Conservation (phyloP, 1,140 invertebrate species). For the Drosophila watanabei region DNA sequence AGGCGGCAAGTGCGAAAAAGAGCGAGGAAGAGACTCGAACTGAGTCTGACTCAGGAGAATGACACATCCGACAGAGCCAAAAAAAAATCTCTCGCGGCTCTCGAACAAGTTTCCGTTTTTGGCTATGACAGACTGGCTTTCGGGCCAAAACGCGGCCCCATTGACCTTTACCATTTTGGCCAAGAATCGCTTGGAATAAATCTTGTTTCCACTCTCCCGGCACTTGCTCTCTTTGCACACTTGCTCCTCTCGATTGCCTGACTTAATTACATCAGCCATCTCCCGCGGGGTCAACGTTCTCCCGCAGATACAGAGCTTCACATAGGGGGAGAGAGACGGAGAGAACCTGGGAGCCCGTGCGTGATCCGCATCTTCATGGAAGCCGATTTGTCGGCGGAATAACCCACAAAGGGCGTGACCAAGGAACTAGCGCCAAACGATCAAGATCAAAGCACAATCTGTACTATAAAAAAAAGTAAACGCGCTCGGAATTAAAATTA, state of each 20-base stretch:
- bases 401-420: slow-evolving; percentile 28
- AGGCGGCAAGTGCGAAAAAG: slow-evolving; percentile 14
- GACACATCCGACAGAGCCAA: slow-evolving; percentile 27
- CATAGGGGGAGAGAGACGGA: neutral
- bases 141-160: neutral
- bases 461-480: slow-evolving; percentile 6
- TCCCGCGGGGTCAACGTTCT: slow-evolving; percentile 33
- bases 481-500: slow-evolving; percentile 22
- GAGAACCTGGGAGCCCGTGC: slow-evolving; percentile 7
- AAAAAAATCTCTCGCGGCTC: slow-evolving; percentile 2
- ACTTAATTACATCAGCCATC: slow-evolving; percentile 46
- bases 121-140: slow-evolving; percentile 42
- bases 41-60: slow-evolving; percentile 5
- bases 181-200: slow-evolving; percentile 37
- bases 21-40: neutral
- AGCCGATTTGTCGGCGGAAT: slow-evolving; percentile 17
- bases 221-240: slow-evolving; percentile 19
- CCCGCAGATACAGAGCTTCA: neutral
- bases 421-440: slow-evolving; percentile 31
- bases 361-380: slow-evolving; percentile 46
- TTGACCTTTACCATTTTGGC: slow-evolving; percentile 50
- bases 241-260: slow-evolving; percentile 12
- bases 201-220: slow-evolving; percentile 11
- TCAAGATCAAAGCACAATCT: slow-evolving; percentile 36
- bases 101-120: slow-evolving; percentile 52